Percentiles rank a stretch among this genome's conserved stretches.
Evolutionary conservation across 1,140 invertebrate species (phyloP).

Genomic region (Nasonia giraulti): DNA sequence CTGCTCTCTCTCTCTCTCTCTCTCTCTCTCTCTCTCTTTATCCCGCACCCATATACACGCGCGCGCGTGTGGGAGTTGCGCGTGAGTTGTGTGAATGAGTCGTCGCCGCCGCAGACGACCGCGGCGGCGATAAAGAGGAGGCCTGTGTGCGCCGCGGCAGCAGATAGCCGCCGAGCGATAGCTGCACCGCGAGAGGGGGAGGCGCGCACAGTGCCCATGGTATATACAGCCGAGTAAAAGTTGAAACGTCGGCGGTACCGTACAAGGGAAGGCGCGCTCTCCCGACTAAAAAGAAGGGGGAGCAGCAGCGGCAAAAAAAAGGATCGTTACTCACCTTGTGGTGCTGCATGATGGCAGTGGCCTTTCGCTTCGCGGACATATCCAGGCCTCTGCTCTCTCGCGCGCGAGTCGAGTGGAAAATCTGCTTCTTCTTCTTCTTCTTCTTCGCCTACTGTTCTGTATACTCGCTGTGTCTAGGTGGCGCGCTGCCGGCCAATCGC

Average conservation of each 20-base stretch:
- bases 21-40: too few species aligned
- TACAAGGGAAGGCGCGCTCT: slow-evolving; percentile 58
- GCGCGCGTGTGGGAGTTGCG: slow-evolving; percentile 33
- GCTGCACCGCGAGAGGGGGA: slow-evolving; percentile 20
- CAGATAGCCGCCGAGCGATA: slow-evolving; percentile 42
- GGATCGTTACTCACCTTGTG: slow-evolving; percentile 74
- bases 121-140: slow-evolving; percentile 36
- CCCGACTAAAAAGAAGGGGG: slow-evolving; percentile 34
- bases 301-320: slow-evolving; percentile 53
- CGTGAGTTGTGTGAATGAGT: slow-evolving; percentile 48
- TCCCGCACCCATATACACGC: too few species aligned
- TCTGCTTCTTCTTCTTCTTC: slow-evolving; percentile 44
- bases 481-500: slow-evolving; percentile 31
- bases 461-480: neutral
- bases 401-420: slow-evolving; percentile 58
- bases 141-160: slow-evolving; percentile 36
- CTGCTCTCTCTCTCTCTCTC: neutral
- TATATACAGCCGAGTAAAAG: slow-evolving; percentile 46
- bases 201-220: neutral
- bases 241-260: slow-evolving; percentile 53
- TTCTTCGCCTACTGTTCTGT: neutral
- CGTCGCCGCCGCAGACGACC: slow-evolving; percentile 20
- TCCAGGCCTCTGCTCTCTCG: slow-evolving; percentile 66
- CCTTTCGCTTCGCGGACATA: slow-evolving; percentile 78
- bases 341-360: slow-evolving; percentile 77